Base-by-base conservation (phyloP, 2,888 invertebrate genomes). In the Dascillus cervinus region DNA sequence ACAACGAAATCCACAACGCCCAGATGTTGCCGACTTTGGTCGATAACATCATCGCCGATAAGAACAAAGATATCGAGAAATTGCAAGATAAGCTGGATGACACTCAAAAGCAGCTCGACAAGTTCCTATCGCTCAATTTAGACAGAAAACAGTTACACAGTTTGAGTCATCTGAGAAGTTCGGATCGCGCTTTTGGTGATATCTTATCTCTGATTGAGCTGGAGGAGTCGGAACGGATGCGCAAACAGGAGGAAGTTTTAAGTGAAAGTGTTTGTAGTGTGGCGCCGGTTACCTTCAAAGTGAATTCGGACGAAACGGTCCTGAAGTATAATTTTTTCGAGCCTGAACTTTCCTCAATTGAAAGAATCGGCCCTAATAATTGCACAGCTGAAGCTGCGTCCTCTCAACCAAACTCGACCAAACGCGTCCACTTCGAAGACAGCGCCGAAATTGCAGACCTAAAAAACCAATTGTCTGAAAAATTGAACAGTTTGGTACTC, bases 121-220 rank as follows among this genome's bases (percentile, higher is more conserved):
- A 60, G 1, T 71, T 67, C 37, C 56, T 72, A 55, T 75, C 76
- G 13, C 58, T 77, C 27, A 75, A 76, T 62, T 62, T 75, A 26
- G 74, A 76, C 29, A 73, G 73, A 25, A 69, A 69, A 3, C 69
- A 74, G 39, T 55, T 73, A 29, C 66, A 66, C 29, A 59, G 63
- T 4, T 53, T 72, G 4, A 65, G 66, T 4, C 38, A 53, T 23
- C 54, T 66, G 1, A 80, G 79, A 57, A 69, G 70, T 31, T 79
- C 80, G 26, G 82, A 77, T 0, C 70, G 82, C 21, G 82, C 82
- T 0, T 64, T 82, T 3, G 80, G 80, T 53, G 82, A 82, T 46
- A 77, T 83, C 34, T 69, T 82, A 1, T 82, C 82, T 1, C 77
- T 83, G 55, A 76, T 82, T 0, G 83, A 83, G 44, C 77, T 74